Conservation (phyloP, 2,888 invertebrate genomes). For the Napeogenes sylphis region DNA sequence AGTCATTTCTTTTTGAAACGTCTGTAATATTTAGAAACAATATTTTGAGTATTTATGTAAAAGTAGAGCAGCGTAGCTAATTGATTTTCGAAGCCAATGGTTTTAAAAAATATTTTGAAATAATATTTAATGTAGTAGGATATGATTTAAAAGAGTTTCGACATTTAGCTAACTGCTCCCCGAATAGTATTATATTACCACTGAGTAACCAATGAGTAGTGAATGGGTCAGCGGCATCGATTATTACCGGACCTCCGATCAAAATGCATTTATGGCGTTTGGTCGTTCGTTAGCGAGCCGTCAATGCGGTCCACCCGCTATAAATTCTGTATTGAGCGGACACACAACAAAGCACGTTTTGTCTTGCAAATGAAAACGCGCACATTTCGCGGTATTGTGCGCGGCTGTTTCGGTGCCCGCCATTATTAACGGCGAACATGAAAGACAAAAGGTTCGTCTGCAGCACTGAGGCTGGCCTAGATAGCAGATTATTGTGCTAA, state of each 20-base stretch:
- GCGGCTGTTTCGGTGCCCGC: constrained; percentile 77
- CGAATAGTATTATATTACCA: too few species aligned
- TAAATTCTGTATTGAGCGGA: constrained; percentile 77
- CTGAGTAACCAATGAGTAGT: constrained; percentile 2
- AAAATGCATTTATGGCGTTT: constrained; percentile 69
- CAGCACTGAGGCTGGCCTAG: constrained; percentile 78
- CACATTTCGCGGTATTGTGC: constrained; percentile 78
- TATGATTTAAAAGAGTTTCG: too few species aligned
- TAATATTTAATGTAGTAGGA: too few species aligned
- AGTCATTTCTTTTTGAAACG: too few species aligned
- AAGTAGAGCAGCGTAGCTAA: too few species aligned
- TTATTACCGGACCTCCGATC: constrained; percentile 43
- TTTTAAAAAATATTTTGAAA: too few species aligned
- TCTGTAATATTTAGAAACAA: too few species aligned
- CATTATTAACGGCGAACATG: constrained; percentile 78
- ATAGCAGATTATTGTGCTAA: constrained; percentile 78
- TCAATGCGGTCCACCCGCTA: constrained; percentile 75
- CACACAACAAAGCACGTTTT: constrained; percentile 78
- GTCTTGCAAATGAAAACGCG: constrained; percentile 79
- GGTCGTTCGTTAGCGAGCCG: constrained; percentile 70
- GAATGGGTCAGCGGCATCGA: constrained; percentile 29
- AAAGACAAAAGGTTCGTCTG: constrained; percentile 79
- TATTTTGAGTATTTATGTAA: too few species aligned
- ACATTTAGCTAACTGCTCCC: too few species aligned
- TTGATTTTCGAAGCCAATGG: too few species aligned